phyloP scores from a whole-genome alignment of 2,888 invertebrate species.

The Standfussiana lucernea region DNA sequence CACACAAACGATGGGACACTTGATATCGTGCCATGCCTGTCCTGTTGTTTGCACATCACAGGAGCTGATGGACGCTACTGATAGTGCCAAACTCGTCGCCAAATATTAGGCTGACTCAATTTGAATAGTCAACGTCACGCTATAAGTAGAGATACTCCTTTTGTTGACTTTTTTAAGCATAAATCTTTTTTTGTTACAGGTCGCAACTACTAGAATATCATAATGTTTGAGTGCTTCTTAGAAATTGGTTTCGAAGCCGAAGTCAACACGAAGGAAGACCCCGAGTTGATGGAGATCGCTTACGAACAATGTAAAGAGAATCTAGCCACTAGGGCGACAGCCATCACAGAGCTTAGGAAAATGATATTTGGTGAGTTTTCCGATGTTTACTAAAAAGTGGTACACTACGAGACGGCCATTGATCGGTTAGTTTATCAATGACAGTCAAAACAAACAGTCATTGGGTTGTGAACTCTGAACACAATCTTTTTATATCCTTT shows the following conservation, averaged over 20 bases:
- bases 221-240: constrained; percentile 83
- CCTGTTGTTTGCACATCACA: too few relatives aligned
- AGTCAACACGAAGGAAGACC: constrained; percentile 80
- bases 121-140: too few relatives aligned
- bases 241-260: constrained; percentile 87
- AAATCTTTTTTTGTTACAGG: constrained; percentile 45
- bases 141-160: too few relatives aligned
- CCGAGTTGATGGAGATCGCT: constrained; percentile 81
- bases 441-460: neutral
- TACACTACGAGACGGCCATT: neutral
- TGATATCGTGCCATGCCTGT: too few relatives aligned
- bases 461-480: neutral
- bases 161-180: neutral
- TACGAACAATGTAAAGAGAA: constrained; percentile 82
- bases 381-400: neutral
- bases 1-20: too few relatives aligned
- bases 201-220: constrained; percentile 61
- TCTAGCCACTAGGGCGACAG: constrained; percentile 78
- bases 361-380: constrained; percentile 81
- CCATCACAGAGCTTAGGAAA: constrained; percentile 81
- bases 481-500: neutral
- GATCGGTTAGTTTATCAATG: neutral
- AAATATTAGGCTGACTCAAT: too few relatives aligned
- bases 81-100: too few relatives aligned
- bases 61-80: too few relatives aligned